Conservation (phyloP, 2,888 invertebrate genomes). For the Pheosia gnoma region DNA sequence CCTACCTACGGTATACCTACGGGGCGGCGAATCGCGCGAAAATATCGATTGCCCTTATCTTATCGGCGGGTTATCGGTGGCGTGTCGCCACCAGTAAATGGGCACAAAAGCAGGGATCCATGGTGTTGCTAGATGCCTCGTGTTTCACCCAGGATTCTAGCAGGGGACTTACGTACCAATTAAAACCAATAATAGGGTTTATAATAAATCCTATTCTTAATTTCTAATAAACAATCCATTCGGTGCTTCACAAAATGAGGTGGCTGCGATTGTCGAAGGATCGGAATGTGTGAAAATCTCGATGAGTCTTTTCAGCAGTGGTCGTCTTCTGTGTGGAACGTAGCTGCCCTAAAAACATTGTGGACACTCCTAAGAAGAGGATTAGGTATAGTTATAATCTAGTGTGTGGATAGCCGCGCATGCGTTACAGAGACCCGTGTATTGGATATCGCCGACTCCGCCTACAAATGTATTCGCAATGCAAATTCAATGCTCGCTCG, state of each 20-base stretch:
- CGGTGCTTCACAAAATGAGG: no score
- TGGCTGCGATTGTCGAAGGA: no score
- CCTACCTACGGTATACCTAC: no score
- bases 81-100: slow-evolving; percentile 72
- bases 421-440: slow-evolving; percentile 60
- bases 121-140: slow-evolving; percentile 2
- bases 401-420: slow-evolving; percentile 50
- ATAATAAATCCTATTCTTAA: no score
- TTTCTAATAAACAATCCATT: no score
- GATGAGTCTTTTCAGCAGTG: no score
- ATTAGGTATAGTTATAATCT: background rate
- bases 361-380: background rate
- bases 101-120: slow-evolving; percentile 63
- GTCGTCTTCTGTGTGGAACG: no score
- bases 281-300: no score
- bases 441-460: slow-evolving; percentile 75
- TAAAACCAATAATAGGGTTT: no score
- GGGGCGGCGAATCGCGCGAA: slow-evolving; percentile 75
- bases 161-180: background rate
- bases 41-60: slow-evolving; percentile 71
- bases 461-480: slow-evolving; percentile 60
- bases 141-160: background rate
- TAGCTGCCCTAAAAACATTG: background rate
- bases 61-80: slow-evolving; percentile 67
- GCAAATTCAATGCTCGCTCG: slow-evolving; percentile 39